Evolutionary conservation across 2,113 vertebrate genomes (phyloP).

Genomic region (Microcebus ravelobensis): DNA sequence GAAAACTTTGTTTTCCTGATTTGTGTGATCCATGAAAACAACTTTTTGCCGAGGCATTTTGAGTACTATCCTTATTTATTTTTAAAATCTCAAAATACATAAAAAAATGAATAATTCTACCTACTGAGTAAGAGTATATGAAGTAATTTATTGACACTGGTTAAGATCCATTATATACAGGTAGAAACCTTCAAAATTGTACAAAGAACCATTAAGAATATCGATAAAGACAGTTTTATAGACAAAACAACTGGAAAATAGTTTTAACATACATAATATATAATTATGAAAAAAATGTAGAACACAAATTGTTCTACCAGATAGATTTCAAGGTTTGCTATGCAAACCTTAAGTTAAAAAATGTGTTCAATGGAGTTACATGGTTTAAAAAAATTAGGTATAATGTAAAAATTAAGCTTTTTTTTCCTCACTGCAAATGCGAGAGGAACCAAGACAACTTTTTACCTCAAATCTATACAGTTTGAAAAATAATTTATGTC

Average conservation of each 20-base stretch:
- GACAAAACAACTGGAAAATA: slow-evolving; percentile 62
- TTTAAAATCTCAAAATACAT: slow-evolving; percentile 16
- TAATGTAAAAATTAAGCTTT: slow-evolving; percentile 73
- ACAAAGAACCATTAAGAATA: slow-evolving; percentile 69
- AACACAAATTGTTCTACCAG: slow-evolving; percentile 55
- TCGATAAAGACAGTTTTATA: slow-evolving; percentile 54
- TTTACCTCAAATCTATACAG: slow-evolving; percentile 68
- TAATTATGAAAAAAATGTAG: slow-evolving; percentile 55
- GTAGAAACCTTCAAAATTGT: slow-evolving; percentile 71
- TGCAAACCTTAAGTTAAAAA: slow-evolving; percentile 69
- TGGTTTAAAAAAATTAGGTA: slow-evolving; percentile 64
- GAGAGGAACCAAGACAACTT: slow-evolving; percentile 50
- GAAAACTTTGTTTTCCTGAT: neutral
- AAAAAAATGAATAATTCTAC: neutral
- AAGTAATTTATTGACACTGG: slow-evolving; percentile 66
- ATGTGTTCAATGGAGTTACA: slow-evolving; percentile 51
- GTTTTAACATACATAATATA: slow-evolving; percentile 54
- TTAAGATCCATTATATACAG: slow-evolving; percentile 72
- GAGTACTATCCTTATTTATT: neutral
- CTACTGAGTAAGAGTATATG: neutral
- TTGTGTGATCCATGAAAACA: neutral
- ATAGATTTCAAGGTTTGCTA: slow-evolving; percentile 49
- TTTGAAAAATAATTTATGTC: slow-evolving; percentile 76
- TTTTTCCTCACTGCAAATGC: slow-evolving; percentile 11
- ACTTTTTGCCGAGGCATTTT: neutral